Base-by-base conservation (phyloP, 2,113 vertebrate species). In the Malurus elegans region DNA sequence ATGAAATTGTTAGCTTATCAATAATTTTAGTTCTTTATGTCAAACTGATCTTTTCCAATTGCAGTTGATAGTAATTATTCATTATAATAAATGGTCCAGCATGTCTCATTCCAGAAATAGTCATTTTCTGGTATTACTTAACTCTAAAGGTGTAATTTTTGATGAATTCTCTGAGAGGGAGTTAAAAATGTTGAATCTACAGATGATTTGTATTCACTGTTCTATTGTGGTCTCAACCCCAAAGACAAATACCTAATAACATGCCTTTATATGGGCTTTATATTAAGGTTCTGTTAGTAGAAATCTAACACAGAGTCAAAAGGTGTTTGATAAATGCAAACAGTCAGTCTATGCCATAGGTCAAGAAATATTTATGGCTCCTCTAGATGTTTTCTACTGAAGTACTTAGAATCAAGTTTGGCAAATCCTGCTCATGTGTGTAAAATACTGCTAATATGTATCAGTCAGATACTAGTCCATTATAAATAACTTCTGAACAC, bases 11-110 rank as follows among this genome's bases (percentile, higher is more conserved):
- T 91, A 91, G 15, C 31, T 86, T 85, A 86, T 88, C 92, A 80
- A 79, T 92, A 88, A 89, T 97, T 96, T 76, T 34, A 56, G 42
- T 79, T 88, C 57, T 74, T 79, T 50, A 64, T 62, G 65, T 82
- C 44, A 85, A 36, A 34, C 45, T 80, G 70, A 71, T 92, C 38
- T 72, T 87, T 86, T 66, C 47, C 95, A 95, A 93, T 87, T 74
- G 66, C 69, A 60, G 32, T 66, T 79, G 88, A 89, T 75, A 47
- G 48, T 56, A 89, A 67, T 96, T 72, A 64, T 34, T 92, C 48
- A 76, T 84, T 66, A 62, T 69, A 65, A 88, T 89, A 91, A 93
- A 70, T 48, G 29, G 88, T 90, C 87, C 66, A 54, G 38, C 65
- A 82, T 65, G 40, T 88, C 62, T 83, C 71, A 81, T 93, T 92